Conservation (phyloP, 2,888 invertebrate genomes). For the Cremastinae sp. region DNA sequence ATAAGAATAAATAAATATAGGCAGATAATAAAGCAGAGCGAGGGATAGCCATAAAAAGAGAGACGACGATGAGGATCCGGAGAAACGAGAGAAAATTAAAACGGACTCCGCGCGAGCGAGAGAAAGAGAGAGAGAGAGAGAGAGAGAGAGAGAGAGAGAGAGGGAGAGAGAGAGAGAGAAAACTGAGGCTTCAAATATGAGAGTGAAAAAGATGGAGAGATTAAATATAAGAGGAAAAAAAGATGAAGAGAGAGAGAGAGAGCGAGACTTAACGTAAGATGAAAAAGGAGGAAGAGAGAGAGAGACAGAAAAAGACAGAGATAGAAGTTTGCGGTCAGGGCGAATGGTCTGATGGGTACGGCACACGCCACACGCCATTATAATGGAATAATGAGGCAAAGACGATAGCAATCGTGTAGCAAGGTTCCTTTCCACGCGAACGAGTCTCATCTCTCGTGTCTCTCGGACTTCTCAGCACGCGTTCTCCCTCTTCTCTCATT, state of each 20-base stretch:
- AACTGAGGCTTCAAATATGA: conserved; percentile 2
- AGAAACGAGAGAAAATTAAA: conserved; percentile 55
- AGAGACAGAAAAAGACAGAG: conserved; percentile 56
- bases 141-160: conserved; percentile 4
- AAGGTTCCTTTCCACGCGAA: conserved; percentile 74
- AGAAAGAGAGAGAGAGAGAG: conserved; percentile 9
- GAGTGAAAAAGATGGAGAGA: conserved; percentile 1
- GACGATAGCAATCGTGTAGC: conserved; percentile 77
- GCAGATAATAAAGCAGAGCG: conserved; percentile 37
- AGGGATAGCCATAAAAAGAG: conserved; percentile 59
- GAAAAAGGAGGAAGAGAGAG: conserved; percentile 35
- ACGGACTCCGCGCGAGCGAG: conserved; percentile 38
- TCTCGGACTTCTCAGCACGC: conserved; percentile 50
- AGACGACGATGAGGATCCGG: conserved; percentile 41
- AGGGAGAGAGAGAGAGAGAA: not conserved
- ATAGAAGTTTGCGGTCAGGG: conserved; percentile 67
- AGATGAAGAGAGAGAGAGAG: conserved; percentile 41
- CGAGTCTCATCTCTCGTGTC: conserved; percentile 62
- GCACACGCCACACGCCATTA: conserved; percentile 79
- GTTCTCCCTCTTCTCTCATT: conserved; percentile 45
- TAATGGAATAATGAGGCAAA: conserved; percentile 79
- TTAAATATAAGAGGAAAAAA: not conserved
- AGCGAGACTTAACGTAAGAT: conserved; percentile 24
- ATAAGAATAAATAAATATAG: conserved; percentile 54
- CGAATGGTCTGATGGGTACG: conserved; percentile 72